Evolutionary conservation across 2,797 vertebrate genomes (phyloP), one percentile per base, ranked within the genome.

Genomic region (Typhlichthys eigenmanni): DNA sequence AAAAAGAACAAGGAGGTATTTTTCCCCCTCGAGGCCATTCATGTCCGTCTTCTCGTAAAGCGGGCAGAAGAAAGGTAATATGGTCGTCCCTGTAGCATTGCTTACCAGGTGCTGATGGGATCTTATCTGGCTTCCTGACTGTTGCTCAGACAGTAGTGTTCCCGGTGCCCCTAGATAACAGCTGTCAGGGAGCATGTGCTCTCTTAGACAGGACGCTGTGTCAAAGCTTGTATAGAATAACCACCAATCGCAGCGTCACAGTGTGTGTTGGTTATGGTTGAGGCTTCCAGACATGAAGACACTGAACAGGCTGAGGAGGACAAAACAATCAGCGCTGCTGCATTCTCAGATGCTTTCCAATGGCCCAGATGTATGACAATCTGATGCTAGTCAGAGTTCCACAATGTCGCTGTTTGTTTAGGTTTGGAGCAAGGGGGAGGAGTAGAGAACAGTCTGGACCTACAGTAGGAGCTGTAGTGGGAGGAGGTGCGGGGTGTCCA

Each of bases 111-210:
- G 62, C 72, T 73, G 83, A 83, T 78, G 68, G 68, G 66, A 87
- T 87, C 80, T 87, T 85, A 87, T 86, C 84, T 64, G 11, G 68
- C 73, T 83, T 85, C 78, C 82, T 82, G 79, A 77, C 69, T 77
- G 76, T 29, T 47, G 70, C 58, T 77, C 58, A 51, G 86, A 90
- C 76, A 79, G 74, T 64, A 13, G 64, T 52, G 43, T 47, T 67
- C 43, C 62, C 70, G 74, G 58, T 43, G 62, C 55, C 71, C 62
- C 72, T 46, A 68, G 83, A 87, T 82, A 81, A 78, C 76, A 60
- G 62, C 76, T 57, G 66, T 68, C 64, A 56, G 63, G 8, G 59
- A 75, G 62, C 52, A 62, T 60, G 66, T 66, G 63, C 68, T 55
- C 51, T 56, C 2, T 13, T 58, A 55, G 51, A 75, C 63, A 46